Conservation (phyloP, 53 echinoderm and acorn worm genomes). For the Henricia sp. region DNA sequence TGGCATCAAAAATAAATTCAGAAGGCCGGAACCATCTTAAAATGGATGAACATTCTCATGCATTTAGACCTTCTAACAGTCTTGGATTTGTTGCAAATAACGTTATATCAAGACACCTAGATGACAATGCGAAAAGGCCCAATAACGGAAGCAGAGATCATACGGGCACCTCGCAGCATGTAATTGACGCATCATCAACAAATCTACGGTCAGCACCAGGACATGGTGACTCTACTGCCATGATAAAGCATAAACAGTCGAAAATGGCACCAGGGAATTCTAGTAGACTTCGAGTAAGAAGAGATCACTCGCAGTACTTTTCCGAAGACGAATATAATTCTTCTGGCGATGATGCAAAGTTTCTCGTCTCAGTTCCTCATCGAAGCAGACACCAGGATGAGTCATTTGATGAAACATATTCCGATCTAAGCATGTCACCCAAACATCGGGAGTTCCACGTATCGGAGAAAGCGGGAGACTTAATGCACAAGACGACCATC, state of each 20-base stretch:
- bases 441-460: background rate
- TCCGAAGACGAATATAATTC: constrained; percentile 40
- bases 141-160: too few species aligned
- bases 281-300: background rate
- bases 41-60: too few species aligned
- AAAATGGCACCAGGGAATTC: background rate
- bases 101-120: too few species aligned
- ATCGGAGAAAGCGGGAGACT: background rate
- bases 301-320: constrained; percentile 28
- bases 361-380: constrained; percentile 18
- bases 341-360: constrained; percentile 40
- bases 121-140: too few species aligned
- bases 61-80: too few species aligned
- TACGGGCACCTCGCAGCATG: too few species aligned
- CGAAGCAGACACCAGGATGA: background rate
- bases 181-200: background rate
- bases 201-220: background rate
- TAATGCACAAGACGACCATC: constrained; percentile 22
- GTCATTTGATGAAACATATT: background rate
- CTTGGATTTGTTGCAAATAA: too few species aligned
- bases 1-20: too few species aligned
- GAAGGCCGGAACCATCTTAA: too few species aligned
- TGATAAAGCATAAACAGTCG: background rate
- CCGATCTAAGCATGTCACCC: background rate
- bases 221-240: background rate